Evolutionary conservation across 2,888 invertebrate genomes (phyloP).

Genomic region (Leptopterna dolabrata): DNA sequence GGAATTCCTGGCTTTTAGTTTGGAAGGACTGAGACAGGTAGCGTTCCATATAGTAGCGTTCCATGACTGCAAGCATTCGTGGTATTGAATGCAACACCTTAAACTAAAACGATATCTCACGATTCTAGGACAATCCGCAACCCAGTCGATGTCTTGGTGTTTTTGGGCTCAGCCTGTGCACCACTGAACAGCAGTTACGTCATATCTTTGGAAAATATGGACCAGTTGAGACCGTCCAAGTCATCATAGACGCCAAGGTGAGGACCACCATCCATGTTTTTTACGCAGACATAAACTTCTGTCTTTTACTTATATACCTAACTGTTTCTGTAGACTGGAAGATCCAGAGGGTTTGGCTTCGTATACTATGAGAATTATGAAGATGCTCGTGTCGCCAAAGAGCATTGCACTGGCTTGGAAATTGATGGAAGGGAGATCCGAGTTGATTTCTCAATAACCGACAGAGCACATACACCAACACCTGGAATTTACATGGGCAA

Average conservation of each 20-base stretch:
- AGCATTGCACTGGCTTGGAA: conserved; percentile 93
- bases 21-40: too few species aligned
- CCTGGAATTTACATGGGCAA: conserved; percentile 98
- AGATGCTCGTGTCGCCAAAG: conserved; percentile 93
- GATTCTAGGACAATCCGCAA: conserved; percentile 80
- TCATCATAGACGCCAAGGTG: conserved; percentile 96
- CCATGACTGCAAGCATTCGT: too few species aligned
- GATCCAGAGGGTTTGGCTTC: conserved; percentile 96
- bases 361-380: conserved; percentile 90
- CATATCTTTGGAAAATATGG: conserved; percentile 94
- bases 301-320: too few species aligned
- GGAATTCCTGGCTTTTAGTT: too few species aligned
- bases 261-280: conserved; percentile 59
- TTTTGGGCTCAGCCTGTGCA: conserved; percentile 93
- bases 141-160: conserved; percentile 92
- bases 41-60: too few species aligned
- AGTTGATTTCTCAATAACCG: conserved; percentile 95
- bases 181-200: conserved; percentile 90
- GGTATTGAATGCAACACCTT: too few species aligned
- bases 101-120: neutral
- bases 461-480: conserved; percentile 95
- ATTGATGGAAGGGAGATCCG: conserved; percentile 93
- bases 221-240: conserved; percentile 89
- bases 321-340: conserved; percentile 70
- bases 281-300: too few species aligned